These are phyloP conservation scores for Ashinkailepas kermadecensis DNA, from an alignment of 2,888 invertebrate genomes.

Conservation along the genomic window DNA sequence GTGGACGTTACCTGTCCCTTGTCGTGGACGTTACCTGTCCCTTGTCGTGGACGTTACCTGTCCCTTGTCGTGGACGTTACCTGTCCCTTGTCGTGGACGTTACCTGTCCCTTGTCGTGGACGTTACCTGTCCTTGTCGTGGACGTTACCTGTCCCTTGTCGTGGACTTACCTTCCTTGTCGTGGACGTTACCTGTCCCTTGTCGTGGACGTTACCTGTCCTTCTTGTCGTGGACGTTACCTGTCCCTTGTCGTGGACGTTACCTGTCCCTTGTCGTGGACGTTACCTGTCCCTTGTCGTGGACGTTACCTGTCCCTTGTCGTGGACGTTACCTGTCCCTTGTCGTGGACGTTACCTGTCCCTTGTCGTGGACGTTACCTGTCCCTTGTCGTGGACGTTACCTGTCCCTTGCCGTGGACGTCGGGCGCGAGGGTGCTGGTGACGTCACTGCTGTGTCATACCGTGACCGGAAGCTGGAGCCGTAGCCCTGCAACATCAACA, in stretches of 20 bases:
- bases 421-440: not conserved
- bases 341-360: not conserved
- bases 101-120: too few species aligned
- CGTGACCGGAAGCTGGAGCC: constrained; percentile 14
- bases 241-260: not conserved
- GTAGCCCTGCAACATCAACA: not conserved
- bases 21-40: not conserved
- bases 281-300: not conserved
- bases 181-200: not conserved
- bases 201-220: not conserved
- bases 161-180: not conserved
- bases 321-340: not conserved
- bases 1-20: not conserved
- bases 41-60: not conserved
- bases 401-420: not conserved
- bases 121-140: not conserved
- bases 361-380: too few species aligned
- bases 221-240: not conserved
- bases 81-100: too few species aligned
- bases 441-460: not conserved
- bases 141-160: not conserved
- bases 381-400: not conserved
- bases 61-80: not conserved
- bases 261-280: not conserved
- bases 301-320: not conserved